phyloP scores from a whole-genome alignment of 2,888 invertebrate species.

The Meghimatium bilineatum region DNA sequence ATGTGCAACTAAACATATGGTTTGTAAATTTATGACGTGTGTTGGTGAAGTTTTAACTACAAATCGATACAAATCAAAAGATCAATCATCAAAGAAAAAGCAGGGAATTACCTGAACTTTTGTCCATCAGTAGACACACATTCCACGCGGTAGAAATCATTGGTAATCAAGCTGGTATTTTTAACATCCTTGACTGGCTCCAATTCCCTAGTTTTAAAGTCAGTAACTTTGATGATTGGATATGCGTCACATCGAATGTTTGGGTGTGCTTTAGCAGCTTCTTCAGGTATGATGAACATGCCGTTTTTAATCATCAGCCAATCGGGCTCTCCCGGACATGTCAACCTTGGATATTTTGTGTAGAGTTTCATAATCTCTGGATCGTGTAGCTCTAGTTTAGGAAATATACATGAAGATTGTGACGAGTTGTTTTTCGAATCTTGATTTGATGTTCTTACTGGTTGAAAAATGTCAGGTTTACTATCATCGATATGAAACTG shows the following conservation, averaged over 20 bases:
- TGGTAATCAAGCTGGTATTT: constrained; percentile 1
- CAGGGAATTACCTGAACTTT: background rate
- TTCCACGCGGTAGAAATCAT: constrained; percentile 24
- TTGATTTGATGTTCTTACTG: no score
- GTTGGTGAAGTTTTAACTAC: no score
- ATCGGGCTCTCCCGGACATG: constrained; percentile 8
- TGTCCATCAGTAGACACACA: background rate
- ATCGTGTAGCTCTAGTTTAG: constrained; percentile 15
- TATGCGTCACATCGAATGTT: constrained; percentile 17
- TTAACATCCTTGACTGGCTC: background rate
- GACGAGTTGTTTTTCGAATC: background rate
- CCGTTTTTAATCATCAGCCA: constrained; percentile 13
- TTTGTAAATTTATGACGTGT: no score
- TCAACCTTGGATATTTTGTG: background rate
- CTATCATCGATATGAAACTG: no score
- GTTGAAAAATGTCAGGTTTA: no score
- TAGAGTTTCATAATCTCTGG: constrained; percentile 30
- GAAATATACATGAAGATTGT: constrained; percentile 3
- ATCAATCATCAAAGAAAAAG: no score
- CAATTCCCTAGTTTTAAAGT: constrained; percentile 21
- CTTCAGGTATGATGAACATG: background rate
- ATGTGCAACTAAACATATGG: no score
- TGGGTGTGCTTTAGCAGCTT: background rate
- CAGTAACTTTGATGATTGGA: constrained; percentile 24
- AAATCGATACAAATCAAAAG: no score